phyloP scores from a whole-genome alignment of 2,888 invertebrate species.

The Eupithecia vulgata region DNA sequence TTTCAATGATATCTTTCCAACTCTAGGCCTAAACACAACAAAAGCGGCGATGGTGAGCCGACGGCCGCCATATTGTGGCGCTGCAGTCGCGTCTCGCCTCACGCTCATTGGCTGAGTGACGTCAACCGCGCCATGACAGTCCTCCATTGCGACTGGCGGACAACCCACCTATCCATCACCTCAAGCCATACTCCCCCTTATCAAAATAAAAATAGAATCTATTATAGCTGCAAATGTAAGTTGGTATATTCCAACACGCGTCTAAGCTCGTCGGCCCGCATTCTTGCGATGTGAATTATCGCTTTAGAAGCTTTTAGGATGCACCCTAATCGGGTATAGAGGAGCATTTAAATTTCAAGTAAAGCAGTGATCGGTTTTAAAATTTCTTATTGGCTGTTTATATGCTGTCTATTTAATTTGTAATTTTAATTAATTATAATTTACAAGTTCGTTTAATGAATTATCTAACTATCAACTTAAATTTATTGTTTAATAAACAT shows the following conservation, averaged over 20 bases:
- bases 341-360: conserved; percentile 76
- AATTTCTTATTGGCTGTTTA: conserved; percentile 78
- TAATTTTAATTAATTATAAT: background rate
- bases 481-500: too few species aligned
- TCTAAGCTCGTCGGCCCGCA: conserved; percentile 77
- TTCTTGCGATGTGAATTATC: conserved; percentile 79
- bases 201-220: conserved; percentile 39
- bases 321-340: conserved; percentile 78
- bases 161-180: conserved; percentile 50
- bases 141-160: conserved; percentile 73
- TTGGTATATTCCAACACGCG: conserved; percentile 64
- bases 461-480: background rate
- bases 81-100: conserved; percentile 72
- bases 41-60: conserved; percentile 75
- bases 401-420: conserved; percentile 44
- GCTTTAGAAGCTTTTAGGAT: conserved; percentile 80
- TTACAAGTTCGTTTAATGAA: background rate
- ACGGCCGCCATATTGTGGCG: conserved; percentile 83
- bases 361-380: conserved; percentile 70
- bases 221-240: conserved; percentile 43
- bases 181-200: conserved; percentile 57
- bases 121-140: conserved; percentile 81
- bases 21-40: conserved; percentile 80
- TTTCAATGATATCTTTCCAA: conserved; percentile 59
- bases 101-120: conserved; percentile 81